Evolutionary conservation across 23 tunicate genomes (phyloP), one percentile per base, ranked within the genome.

Genomic region (Botrylloides violaceus): DNA sequence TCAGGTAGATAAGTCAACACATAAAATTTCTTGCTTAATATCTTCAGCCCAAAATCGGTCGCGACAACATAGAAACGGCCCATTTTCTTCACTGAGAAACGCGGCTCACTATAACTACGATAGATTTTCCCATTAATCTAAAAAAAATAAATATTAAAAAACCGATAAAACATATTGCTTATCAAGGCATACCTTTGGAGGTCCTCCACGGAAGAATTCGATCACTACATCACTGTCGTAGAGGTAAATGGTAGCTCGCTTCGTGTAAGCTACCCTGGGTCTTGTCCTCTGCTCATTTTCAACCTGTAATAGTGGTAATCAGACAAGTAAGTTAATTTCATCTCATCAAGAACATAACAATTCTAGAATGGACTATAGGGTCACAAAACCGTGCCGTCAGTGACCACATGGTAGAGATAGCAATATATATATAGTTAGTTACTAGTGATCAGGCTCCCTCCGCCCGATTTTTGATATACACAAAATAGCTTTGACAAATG

Each of bases 191-290:
- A 79, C 83, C 83, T 79, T 71, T 19, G 83, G 83, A 19, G 36
- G 24, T n/a, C 59, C 6, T 5, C 70, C 24, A n/a, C 38, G 57
- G 29, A 66, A 70, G 37, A 79, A 79, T 34, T 61, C 43, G n/a
- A 79, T 61, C 43, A 30, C 22, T 34, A 38, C 66, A 3, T 33
- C 26, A 2, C 77, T 66, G 34, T 32, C 59, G 33, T 79, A 26
- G 32, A 79, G 59, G 36, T 70, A 65, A 58, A 79, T 53, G 4
- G 83, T 79, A 3, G 83, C 83, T 2, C 58, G 36, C 25, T 79
- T 79, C 35, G 83, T 79, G 70, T 79, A 79, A 33, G 83, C 32
- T 3, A 79, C 83, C 1, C 70, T 58, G 2, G 83, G 83, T 7
- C 56, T 74, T 7, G 70, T 34, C 57, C 83, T 58, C 7, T 27